Evolutionary conservation across 1,140 invertebrate genomes (phyloP), one percentile per base, ranked within the genome.

Genomic region (Bilobella aurantiaca): DNA sequence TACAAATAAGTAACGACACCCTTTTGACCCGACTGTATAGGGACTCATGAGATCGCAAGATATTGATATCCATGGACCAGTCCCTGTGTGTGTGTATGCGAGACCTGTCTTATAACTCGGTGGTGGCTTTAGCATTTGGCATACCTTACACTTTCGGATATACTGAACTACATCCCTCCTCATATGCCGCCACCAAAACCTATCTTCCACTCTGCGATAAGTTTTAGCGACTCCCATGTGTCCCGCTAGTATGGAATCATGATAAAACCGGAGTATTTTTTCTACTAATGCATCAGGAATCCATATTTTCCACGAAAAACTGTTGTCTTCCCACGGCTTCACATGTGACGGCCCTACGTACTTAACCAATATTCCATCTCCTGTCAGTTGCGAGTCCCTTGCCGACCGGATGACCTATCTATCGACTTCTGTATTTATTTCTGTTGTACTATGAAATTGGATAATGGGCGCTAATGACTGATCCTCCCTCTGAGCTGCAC

Each of bases 1-100:
- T 21, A 73, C 72, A 0, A 74, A 31, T 8, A 73, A 34, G 37
- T 58, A 70, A 27, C 25, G 2, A 25, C 58, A 65, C 25, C 69
- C 64, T 62, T 58, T 65, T 14, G 18, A 0, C 1, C 53, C 60
- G 25, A 37, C 23, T 27, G 70, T 64, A 47, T 70, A 74, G 31
- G 70, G 68, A 1, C 72, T 72, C 58, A 74, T 72, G 12, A 73
- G 34, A 58, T 74, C 72, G 14, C 65, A 14, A 1, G 67, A 53
- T 1, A 74, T 23, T n/a, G 30, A 57, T 28, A 72, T 64, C 73
- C 73, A 74, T 28, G 66, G 70, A 21, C 46, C 62, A 1, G 27
- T 8, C 5, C 27, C 1, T 3, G 23, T 27, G 2, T 56, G 5
- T 32, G 3, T 3, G 1, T n/a, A n/a, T 34, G 34, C 25, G 2